Percentiles rank a stretch among this genome's conserved stretches.
Evolutionary conservation across 2,797 vertebrate species (phyloP).

Genomic region (Malurus leucopterus): DNA sequence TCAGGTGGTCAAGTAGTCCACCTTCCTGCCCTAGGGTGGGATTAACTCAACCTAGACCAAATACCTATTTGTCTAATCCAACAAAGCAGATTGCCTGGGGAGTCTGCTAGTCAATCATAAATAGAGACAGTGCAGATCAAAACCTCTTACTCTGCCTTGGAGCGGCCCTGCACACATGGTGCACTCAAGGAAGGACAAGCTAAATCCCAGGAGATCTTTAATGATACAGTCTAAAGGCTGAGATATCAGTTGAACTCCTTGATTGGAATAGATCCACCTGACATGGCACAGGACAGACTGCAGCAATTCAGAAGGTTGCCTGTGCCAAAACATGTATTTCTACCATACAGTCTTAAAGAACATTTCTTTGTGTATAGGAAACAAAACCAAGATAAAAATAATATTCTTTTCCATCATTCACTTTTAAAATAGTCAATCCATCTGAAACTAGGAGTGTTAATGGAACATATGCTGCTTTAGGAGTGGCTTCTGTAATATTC

Average conservation of each 20-base stretch:
- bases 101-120: constrained; percentile 50
- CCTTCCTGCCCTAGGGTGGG: constrained; percentile 2
- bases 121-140: constrained; percentile 44
- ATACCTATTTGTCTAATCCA: constrained; percentile 43
- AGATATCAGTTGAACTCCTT: neutral
- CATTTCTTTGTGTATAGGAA: neutral
- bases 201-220: constrained; percentile 26
- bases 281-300: neutral
- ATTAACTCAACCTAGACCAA: constrained; percentile 45
- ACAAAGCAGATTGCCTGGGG: constrained; percentile 18
- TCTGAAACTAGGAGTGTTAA: neutral
- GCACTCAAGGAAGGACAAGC: constrained; percentile 4
- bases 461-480: neutral
- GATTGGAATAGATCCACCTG: neutral
- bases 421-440: neutral
- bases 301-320: neutral
- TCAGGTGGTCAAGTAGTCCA: constrained; percentile 36
- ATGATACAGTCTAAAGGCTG: constrained; percentile 22
- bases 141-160: constrained; percentile 9
- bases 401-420: neutral
- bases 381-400: neutral
- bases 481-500: neutral
- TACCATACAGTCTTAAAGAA: neutral
- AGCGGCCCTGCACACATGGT: neutral
- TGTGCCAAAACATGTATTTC: neutral